These are phyloP conservation scores for Spea bombifrons DNA, from an alignment of 2,113 vertebrate species.

Conservation along the genomic window DNA sequence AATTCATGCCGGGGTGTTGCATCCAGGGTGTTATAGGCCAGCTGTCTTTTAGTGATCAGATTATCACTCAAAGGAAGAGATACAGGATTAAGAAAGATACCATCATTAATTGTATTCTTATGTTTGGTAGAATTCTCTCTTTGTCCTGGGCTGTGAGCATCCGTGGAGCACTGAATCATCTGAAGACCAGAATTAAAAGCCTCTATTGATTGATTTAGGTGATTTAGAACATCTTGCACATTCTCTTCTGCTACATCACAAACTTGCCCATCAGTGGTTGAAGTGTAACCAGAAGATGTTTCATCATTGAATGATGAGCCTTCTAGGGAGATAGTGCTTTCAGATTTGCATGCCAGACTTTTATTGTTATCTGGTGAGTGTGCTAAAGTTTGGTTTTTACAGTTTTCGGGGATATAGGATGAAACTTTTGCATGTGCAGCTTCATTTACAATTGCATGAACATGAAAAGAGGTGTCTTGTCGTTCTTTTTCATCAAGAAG, in stretches of 20 bases:
- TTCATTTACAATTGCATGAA: background rate
- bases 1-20: slow-evolving; percentile 57
- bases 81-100: slow-evolving; percentile 19
- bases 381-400: background rate
- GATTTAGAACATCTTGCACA: slow-evolving; percentile 30
- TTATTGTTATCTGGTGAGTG: slow-evolving; percentile 5
- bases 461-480: background rate
- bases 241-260: slow-evolving; percentile 28
- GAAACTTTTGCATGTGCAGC: background rate
- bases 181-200: slow-evolving; percentile 18
- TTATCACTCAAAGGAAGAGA: slow-evolving; percentile 33
- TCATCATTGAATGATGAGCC: slow-evolving; percentile 30
- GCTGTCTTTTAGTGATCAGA: slow-evolving; percentile 44
- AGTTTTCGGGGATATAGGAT: background rate
- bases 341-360: slow-evolving; percentile 1
- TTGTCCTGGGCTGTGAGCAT: slow-evolving; percentile 19
- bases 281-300: slow-evolving; percentile 34
- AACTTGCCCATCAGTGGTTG: slow-evolving; percentile 23
- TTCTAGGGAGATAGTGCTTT: slow-evolving; percentile 24
- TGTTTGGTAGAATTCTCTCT: background rate
- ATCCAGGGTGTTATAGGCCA: slow-evolving; percentile 62
- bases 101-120: slow-evolving; percentile 16
- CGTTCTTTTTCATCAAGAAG: background rate
- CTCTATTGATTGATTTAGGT: slow-evolving; percentile 42
- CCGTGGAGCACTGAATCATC: slow-evolving; percentile 25